These are phyloP conservation scores for Hydroisotoma schaefferi DNA, from an alignment of 2,888 invertebrate species.

Conservation along the genomic window DNA sequence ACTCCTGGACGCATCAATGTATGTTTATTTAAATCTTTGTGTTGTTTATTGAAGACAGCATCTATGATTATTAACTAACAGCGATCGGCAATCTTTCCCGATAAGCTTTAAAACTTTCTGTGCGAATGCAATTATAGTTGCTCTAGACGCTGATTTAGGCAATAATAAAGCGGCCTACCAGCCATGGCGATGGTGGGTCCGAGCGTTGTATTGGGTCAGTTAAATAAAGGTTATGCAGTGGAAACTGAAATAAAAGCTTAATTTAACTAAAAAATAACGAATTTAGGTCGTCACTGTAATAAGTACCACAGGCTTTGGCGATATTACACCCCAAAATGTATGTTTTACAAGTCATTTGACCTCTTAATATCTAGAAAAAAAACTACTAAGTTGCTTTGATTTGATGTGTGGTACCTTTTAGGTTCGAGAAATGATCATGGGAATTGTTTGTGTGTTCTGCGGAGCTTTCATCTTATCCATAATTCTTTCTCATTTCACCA, in stretches of 20 bases:
- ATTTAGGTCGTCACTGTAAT: constrained; percentile 32
- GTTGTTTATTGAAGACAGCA: background rate
- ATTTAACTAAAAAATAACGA: constrained; percentile 1
- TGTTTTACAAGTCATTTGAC: too few species aligned
- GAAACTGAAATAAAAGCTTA: too few species aligned
- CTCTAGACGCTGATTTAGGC: background rate
- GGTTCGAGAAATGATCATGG: constrained; percentile 27
- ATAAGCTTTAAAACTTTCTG: too few species aligned
- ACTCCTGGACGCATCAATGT: constrained; percentile 17
- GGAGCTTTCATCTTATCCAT: constrained; percentile 40
- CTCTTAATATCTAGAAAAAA: too few species aligned
- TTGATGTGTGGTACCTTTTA: too few species aligned
- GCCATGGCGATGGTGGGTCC: constrained; percentile 29
- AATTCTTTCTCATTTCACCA: constrained; percentile 36
- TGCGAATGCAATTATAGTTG: background rate
- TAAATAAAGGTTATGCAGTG: too few species aligned
- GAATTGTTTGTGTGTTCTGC: constrained; percentile 30
- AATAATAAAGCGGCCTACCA: too few species aligned
- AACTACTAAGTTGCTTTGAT: too few species aligned
- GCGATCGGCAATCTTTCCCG: too few species aligned
- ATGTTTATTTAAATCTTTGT: background rate
- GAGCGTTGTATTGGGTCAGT: constrained; percentile 39
- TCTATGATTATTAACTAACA: too few species aligned
- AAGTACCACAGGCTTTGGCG: constrained; percentile 40
- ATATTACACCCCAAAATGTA: constrained; percentile 30